Conservation (phyloP, 2,888 invertebrate genomes). For the Andrena dorsata region DNA sequence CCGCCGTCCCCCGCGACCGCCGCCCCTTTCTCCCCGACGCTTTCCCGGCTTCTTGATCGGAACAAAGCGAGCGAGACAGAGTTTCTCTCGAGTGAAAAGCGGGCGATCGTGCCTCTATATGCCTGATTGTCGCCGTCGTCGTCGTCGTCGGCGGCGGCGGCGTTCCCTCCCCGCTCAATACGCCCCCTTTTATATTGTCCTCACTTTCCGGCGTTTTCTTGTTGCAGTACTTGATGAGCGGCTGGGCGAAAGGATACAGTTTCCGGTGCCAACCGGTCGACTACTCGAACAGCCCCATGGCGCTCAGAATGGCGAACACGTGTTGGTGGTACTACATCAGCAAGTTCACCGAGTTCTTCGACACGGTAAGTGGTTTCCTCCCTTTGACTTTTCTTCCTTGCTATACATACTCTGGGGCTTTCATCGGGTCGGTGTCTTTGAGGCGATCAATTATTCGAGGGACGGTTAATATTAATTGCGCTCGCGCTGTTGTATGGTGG, state of each 20-base stretch:
- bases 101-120: slow-evolving; percentile 39
- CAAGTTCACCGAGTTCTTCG: slow-evolving; percentile 98
- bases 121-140: slow-evolving; percentile 22
- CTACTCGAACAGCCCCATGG: slow-evolving; percentile 92
- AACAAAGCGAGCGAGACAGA: slow-evolving; percentile 45
- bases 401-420: too few relatives aligned
- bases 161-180: not conserved
- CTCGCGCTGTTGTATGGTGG: too few relatives aligned
- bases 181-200: slow-evolving; percentile 45
- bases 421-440: too few relatives aligned
- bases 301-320: slow-evolving; percentile 95
- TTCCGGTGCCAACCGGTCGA: slow-evolving; percentile 96
- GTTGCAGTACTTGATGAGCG: slow-evolving; percentile 93
- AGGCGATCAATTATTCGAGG: too few relatives aligned
- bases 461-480: too few relatives aligned
- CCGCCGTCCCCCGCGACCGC: not conserved
- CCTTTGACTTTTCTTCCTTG: not conserved
- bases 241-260: slow-evolving; percentile 96
- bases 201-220: slow-evolving; percentile 53
- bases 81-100: slow-evolving; percentile 50
- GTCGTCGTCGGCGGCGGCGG: too few relatives aligned
- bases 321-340: slow-evolving; percentile 99
- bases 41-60: slow-evolving; percentile 47
- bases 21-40: not conserved
- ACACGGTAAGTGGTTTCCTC: slow-evolving; percentile 89